Evolutionary conservation across 2,113 vertebrate species (phyloP).

Genomic region (Notechis scutatus): DNA sequence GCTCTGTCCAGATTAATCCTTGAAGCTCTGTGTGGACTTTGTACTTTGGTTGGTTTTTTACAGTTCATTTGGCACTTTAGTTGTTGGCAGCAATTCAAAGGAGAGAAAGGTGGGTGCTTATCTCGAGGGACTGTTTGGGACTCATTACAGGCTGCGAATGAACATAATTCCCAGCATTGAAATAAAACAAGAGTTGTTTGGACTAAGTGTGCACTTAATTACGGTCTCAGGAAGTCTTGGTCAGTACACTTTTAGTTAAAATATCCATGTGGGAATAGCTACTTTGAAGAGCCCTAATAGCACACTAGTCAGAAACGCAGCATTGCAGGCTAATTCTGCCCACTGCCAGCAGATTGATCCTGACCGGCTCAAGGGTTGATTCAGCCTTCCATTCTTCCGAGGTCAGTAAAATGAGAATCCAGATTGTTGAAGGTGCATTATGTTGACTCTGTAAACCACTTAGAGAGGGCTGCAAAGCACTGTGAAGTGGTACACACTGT

Average conservation of each 20-base stretch:
- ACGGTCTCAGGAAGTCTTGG: too few species aligned
- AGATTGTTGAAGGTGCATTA: not conserved
- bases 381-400: not conserved
- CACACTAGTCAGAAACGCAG: not conserved
- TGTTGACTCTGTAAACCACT: not conserved
- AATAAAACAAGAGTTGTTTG: too few species aligned
- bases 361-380: not conserved
- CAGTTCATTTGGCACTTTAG: too few species aligned
- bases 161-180: too few species aligned
- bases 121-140: too few species aligned
- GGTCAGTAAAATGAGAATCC: not conserved
- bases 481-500: not conserved
- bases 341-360: not conserved
- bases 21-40: too few species aligned
- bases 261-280: not conserved
- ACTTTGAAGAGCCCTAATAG: not conserved
- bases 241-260: not conserved
- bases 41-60: too few species aligned
- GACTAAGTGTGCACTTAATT: too few species aligned
- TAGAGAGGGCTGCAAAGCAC: not conserved
- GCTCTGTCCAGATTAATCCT: too few species aligned
- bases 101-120: too few species aligned
- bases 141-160: too few species aligned
- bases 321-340: not conserved
- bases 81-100: too few species aligned